A percentile compares a stretch with the other conserved stretches of the same genome.
Evolutionary conservation across 2,888 invertebrate species (phyloP).

Genomic region (Cheilosia urbana): DNA sequence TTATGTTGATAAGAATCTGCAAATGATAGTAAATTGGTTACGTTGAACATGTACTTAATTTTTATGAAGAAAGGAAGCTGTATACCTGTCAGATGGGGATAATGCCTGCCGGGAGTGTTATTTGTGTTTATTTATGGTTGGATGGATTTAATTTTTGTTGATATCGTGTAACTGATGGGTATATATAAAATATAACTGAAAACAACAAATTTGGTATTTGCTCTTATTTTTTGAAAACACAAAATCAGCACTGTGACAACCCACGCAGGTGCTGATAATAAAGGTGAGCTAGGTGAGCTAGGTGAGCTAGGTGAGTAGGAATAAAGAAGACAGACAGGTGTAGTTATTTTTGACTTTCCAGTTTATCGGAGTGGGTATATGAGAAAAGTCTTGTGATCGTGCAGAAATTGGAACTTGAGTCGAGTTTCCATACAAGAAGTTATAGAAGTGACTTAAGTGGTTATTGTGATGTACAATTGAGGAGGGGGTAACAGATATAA

Average conservation of each 20-base stretch:
- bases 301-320: too few species aligned
- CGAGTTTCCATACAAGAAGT: too few species aligned
- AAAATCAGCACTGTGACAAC: neutral
- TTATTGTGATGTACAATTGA: too few species aligned
- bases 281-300: neutral
- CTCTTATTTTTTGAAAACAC: neutral
- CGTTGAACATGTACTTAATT: neutral
- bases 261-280: neutral
- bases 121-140: neutral
- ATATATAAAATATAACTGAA: neutral
- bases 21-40: conserved; percentile 14
- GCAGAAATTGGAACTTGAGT: too few species aligned
- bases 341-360: too few species aligned
- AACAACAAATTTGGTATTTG: neutral
- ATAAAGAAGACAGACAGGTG: neutral
- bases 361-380: too few species aligned
- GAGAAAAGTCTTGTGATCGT: too few species aligned
- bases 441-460: too few species aligned
- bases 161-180: neutral
- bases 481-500: too few species aligned
- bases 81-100: neutral
- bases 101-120: neutral
- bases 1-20: conserved; percentile 14
- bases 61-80: neutral
- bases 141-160: neutral